A percentile compares a stretch with the other conserved stretches of the same genome.
Conservation (phyloP, 2,113 vertebrate genomes). For the Salvator merianae region DNA sequence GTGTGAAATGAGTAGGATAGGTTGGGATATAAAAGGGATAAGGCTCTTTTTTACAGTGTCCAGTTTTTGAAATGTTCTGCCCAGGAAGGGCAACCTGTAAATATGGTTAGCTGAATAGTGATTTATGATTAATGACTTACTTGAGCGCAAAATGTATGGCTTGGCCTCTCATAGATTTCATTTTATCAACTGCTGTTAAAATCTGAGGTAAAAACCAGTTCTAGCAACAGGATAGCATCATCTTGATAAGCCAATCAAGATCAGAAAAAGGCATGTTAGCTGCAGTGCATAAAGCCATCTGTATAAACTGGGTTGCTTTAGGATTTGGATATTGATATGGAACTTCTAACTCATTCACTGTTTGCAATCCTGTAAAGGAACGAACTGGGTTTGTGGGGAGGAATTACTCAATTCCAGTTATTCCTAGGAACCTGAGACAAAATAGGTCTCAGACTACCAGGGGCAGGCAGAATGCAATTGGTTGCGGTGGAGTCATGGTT, state of each 20-base stretch:
- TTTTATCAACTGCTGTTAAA: slow-evolving; percentile 45
- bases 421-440: no score
- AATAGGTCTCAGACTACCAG: no score
- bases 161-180: slow-evolving; percentile 36
- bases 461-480: no score
- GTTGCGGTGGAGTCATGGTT: no score
- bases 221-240: slow-evolving; percentile 68
- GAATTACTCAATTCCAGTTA: no score
- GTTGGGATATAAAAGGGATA: no score
- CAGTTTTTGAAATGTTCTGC: no score
- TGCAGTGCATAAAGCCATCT: slow-evolving; percentile 19
- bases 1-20: background rate
- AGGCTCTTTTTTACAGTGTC: no score
- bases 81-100: background rate
- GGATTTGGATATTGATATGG: slow-evolving; percentile 52
- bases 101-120: background rate
- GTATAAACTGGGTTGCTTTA: slow-evolving; percentile 21
- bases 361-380: background rate
- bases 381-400: no score
- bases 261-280: slow-evolving; percentile 35
- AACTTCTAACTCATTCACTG: background rate
- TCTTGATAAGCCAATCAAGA: slow-evolving; percentile 66
- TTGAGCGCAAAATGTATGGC: background rate
- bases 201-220: slow-evolving; percentile 54
- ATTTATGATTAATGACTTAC: background rate